phyloP scores from a whole-genome alignment of 2,888 invertebrate genomes.

The Entomobrya multifasciata region DNA sequence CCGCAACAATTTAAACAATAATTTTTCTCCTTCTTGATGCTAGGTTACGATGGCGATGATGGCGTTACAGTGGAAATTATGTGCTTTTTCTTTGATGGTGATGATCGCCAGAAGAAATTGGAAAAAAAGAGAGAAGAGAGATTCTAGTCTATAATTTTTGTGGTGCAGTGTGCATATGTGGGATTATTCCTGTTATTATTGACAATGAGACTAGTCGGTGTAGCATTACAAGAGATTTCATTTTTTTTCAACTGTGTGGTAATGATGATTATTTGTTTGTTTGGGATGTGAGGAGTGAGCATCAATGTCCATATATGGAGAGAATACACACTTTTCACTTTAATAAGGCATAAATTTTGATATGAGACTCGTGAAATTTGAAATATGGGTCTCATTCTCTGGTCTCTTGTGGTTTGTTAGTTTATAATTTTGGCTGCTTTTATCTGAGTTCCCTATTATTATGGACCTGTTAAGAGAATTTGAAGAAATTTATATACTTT shows the following conservation, averaged over 20 bases:
- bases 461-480: too few relatives aligned
- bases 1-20: conserved; percentile 19
- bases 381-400: conserved; percentile 28
- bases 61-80: conserved; percentile 21
- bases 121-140: background rate
- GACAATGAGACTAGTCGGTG: conserved; percentile 14
- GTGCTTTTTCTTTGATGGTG: background rate
- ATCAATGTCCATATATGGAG: conserved; percentile 24
- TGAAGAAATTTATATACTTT: too few relatives aligned
- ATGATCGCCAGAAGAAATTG: conserved; percentile 13
- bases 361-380: conserved; percentile 33
- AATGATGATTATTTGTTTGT: background rate
- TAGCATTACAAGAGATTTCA: too few relatives aligned
- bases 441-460: background rate
- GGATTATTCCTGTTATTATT: conserved; percentile 19
- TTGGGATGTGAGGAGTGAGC: background rate
- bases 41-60: background rate
- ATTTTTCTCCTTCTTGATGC: conserved; percentile 6
- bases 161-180: conserved; percentile 4
- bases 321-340: conserved; percentile 48
- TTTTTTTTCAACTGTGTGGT: background rate
- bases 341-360: conserved; percentile 14
- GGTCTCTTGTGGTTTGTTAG: background rate
- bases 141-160: conserved; percentile 19
- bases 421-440: background rate